phyloP scores from a whole-genome alignment of 2,797 vertebrate species.

The Myiotriccus ornatus region DNA sequence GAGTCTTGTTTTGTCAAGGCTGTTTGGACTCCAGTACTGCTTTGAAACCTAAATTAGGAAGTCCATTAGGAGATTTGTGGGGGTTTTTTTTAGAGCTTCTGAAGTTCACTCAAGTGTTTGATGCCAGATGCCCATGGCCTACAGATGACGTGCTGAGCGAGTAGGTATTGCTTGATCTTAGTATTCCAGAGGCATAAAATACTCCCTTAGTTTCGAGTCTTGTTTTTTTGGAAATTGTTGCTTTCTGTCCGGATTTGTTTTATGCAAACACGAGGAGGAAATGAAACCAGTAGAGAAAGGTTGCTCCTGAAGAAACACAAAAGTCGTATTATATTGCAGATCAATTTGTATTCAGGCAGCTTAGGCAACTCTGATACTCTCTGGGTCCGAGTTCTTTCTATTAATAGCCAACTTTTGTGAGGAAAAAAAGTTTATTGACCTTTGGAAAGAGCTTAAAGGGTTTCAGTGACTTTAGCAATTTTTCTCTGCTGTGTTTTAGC shows the following conservation, averaged over 20 bases:
- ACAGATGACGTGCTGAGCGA: neutral
- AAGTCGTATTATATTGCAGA: neutral
- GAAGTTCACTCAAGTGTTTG: conserved; percentile 7
- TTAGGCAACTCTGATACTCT: conserved; percentile 6
- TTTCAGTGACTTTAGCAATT: conserved; percentile 14
- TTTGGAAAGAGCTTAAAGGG: conserved; percentile 35
- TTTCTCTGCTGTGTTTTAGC: conserved; percentile 14
- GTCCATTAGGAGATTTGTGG: conserved; percentile 1
- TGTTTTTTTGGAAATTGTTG: neutral
- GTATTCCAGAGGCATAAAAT: neutral
- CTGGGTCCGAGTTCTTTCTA: conserved; percentile 5
- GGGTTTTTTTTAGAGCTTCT: conserved; percentile 49
- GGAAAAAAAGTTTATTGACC: neutral
- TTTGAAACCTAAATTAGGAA: conserved; percentile 64
- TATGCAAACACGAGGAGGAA: neutral
- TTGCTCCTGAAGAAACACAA: neutral
- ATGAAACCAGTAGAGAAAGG: neutral
- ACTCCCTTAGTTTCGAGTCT: neutral
- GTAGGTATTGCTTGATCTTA: conserved; percentile 25
- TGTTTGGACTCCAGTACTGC: conserved; percentile 29
- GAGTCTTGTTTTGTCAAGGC: neutral
- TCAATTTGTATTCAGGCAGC: conserved; percentile 32
- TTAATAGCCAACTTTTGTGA: conserved; percentile 13
- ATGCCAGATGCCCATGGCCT: neutral
- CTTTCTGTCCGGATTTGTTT: neutral